Evolutionary conservation across 2,888 invertebrate species (phyloP).

Genomic region (Melanargia galathea): DNA sequence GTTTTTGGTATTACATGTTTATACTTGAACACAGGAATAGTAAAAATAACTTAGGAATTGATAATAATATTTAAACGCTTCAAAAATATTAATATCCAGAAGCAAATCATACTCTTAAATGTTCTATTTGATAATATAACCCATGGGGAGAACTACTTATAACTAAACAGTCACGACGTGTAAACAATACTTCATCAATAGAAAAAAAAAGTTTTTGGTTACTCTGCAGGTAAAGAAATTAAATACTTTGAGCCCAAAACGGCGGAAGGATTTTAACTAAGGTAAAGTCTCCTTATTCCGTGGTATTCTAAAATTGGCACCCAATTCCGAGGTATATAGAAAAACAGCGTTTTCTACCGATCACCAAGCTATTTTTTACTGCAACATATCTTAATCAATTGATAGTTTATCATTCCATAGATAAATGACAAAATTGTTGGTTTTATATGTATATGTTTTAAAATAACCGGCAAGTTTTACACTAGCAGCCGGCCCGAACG

Average conservation of each 20-base stretch:
- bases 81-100: constrained; percentile 48
- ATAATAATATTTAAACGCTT: constrained; percentile 10
- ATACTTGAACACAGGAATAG: constrained; percentile 33
- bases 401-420: too few relatives aligned
- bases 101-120: constrained; percentile 50
- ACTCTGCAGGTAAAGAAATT: constrained; percentile 52
- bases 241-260: constrained; percentile 62
- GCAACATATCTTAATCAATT: too few relatives aligned
- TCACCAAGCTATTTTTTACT: too few relatives aligned
- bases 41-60: constrained; percentile 41
- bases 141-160: constrained; percentile 46
- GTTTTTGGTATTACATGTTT: too few relatives aligned
- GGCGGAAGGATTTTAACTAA: constrained; percentile 54
- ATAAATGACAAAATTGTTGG: too few relatives aligned
- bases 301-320: too few relatives aligned
- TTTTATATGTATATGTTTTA: too few relatives aligned
- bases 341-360: too few relatives aligned
- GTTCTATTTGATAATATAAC: constrained; percentile 45
- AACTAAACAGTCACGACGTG: constrained; percentile 68
- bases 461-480: too few relatives aligned
- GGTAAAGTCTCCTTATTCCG: too few relatives aligned
- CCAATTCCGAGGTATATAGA: too few relatives aligned
- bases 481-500: too few relatives aligned
- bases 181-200: constrained; percentile 56
- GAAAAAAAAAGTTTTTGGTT: constrained; percentile 57